Base-by-base conservation (phyloP, 2,113 vertebrate genomes). In the Phasianus colchicus region DNA sequence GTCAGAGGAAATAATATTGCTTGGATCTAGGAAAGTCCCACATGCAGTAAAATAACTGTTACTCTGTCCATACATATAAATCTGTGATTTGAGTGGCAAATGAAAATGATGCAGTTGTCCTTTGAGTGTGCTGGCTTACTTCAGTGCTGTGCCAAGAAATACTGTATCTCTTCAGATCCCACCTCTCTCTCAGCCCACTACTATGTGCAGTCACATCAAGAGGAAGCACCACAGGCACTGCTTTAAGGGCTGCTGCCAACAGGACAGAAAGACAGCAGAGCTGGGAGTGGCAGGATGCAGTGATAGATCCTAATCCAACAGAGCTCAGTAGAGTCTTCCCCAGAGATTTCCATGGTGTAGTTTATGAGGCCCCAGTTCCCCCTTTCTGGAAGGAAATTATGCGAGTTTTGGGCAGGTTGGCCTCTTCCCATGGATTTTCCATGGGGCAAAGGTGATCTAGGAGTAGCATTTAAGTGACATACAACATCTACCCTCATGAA, bases 11-110 rank as follows among this genome's bases (percentile, higher is more conserved):
- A 42, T 48, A 32, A 3, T 45, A 38, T 22, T 36, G 5, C 22
- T 78, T 75, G 71, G 42, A 21, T 75, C 27, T n/a, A 30, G 64
- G n/a, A 43, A 93, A 57, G 50, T 34, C 42, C 78, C 47, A 66
- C 24, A 27, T 20, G 22, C 34, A 38, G 6, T 55, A 45, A 90
- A 40, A 1, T 19, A 30, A 24, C 13, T 55, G 19, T 34, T 88
- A 20, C 43, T 79, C 11, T 61, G n/a, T 30, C 38, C 64, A 6
- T 36, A 43, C 36, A 21, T 29, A 55, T 9, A 0, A 0, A 14
- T 52, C 27, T 69, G 65, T 45, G 50, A 48, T 72, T 89, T 4
- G 11, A 10, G 40, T 76, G 42, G 24, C 45, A 88, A 94, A 17
- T 16, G 24, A 47, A 83, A 65, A 66, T 22, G 20, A 63, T 40